phyloP scores from a whole-genome alignment of 2,888 invertebrate genomes.

The Drosophila yooni region DNA sequence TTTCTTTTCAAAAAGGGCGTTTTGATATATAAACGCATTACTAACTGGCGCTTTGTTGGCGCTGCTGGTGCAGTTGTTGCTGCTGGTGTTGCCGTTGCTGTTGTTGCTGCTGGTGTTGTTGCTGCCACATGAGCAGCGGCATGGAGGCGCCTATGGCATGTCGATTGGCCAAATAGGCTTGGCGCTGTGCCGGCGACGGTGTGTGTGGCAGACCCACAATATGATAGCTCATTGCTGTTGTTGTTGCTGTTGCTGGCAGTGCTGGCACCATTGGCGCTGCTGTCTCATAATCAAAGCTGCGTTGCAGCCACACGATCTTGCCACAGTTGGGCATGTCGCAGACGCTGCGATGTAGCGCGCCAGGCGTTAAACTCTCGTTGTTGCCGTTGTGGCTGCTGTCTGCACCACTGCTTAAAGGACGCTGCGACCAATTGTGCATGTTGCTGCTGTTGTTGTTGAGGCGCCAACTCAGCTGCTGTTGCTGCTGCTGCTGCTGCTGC shows the following conservation, averaged over 20 bases:
- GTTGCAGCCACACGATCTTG: slow-evolving; percentile 83
- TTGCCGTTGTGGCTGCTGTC: slow-evolving; percentile 22
- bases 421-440: slow-evolving; percentile 40
- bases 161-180: slow-evolving; percentile 83
- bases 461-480: slow-evolving; percentile 42
- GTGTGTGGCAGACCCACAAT: slow-evolving; percentile 83
- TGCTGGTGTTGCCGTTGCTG: slow-evolving; percentile 19
- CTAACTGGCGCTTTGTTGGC: slow-evolving; percentile 58
- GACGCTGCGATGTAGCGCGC: slow-evolving; percentile 54
- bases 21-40: slow-evolving; percentile 32
- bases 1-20: slow-evolving; percentile 17
- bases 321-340: slow-evolving; percentile 84
- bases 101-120: slow-evolving; percentile 49
- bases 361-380: slow-evolving; percentile 34
- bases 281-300: slow-evolving; percentile 36
- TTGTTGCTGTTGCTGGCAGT: slow-evolving; percentile 26
- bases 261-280: slow-evolving; percentile 54
- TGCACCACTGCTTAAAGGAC: slow-evolving; percentile 65
- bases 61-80: slow-evolving; percentile 5
- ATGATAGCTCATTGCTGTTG: slow-evolving; percentile 74
- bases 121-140: slow-evolving; percentile 88
- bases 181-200: slow-evolving; percentile 80
- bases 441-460: slow-evolving; percentile 19
- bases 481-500: slow-evolving; percentile 30
- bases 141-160: slow-evolving; percentile 86